A percentile compares a stretch with the other conserved stretches of the same genome.
phyloP scores from a whole-genome alignment of 2,797 vertebrate species.

The Melanotaenia parkinsoni region DNA sequence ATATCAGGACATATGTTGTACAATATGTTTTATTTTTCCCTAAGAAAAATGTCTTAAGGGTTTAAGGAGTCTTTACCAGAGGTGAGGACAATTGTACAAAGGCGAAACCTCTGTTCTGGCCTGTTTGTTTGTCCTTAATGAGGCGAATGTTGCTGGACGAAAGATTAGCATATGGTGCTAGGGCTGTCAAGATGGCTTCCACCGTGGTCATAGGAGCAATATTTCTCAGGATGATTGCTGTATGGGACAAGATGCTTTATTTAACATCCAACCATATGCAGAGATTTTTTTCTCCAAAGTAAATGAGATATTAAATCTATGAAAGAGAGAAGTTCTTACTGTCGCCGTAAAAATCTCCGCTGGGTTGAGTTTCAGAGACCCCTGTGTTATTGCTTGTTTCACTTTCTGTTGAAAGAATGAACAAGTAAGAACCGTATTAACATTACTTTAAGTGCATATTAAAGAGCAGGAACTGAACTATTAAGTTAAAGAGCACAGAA shows the following conservation, averaged over 20 bases:
- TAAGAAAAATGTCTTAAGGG: background rate
- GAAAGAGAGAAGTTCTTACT: conserved; percentile 82
- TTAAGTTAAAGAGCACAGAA: conserved; percentile 10
- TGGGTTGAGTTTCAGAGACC: conserved; percentile 88
- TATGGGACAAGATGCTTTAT: background rate
- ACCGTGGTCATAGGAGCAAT: conserved; percentile 93
- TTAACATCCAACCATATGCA: background rate
- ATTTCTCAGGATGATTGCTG: conserved; percentile 98
- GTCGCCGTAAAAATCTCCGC: conserved; percentile 96
- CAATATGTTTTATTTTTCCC: background rate
- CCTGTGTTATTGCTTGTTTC: conserved; percentile 86
- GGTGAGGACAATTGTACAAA: conserved; percentile 98
- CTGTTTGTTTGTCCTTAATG: conserved; percentile 99
- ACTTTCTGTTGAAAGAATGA: conserved; percentile 84
- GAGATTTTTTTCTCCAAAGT: background rate
- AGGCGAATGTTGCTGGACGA: conserved; percentile 96
- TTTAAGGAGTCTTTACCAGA: conserved; percentile 84
- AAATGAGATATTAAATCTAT: background rate
- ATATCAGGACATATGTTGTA: background rate
- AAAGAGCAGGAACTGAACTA: conserved; percentile 16
- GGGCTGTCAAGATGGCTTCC: conserved; percentile 93
- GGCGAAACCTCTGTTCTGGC: conserved; percentile 97
- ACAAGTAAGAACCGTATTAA: conserved; percentile 59
- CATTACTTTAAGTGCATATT: conserved; percentile 18
- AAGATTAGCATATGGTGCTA: conserved; percentile 95